Percentiles rank a stretch among this genome's conserved stretches.
These are phyloP conservation scores for Apis dorsata DNA, from an alignment of 1,140 invertebrate species.

Conservation along the genomic window DNA sequence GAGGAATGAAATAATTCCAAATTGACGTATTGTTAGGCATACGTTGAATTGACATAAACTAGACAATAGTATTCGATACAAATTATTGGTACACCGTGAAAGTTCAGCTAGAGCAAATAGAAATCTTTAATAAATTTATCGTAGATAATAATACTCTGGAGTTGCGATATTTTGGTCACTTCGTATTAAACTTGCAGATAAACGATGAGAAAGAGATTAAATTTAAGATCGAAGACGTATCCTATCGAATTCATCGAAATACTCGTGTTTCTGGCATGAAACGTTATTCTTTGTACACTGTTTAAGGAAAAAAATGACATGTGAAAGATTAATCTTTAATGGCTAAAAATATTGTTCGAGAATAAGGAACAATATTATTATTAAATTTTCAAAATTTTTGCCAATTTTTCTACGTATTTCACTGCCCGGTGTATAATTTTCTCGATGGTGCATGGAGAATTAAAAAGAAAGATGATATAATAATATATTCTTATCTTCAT, in stretches of 20 bases:
- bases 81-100: not conserved
- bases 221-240: not conserved
- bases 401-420: conserved; percentile 31
- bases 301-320: not conserved
- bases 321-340: not conserved
- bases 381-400: conserved; percentile 3
- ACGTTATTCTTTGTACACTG: conserved; percentile 13
- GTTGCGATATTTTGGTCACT: not conserved
- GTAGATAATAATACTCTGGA: conserved; percentile 4
- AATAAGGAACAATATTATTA: not conserved
- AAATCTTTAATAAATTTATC: conserved; percentile 15
- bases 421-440: conserved; percentile 33
- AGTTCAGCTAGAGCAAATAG: conserved; percentile 27
- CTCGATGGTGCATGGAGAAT: not conserved
- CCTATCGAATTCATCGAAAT: not conserved
- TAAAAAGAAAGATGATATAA: not conserved
- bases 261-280: conserved; percentile 3
- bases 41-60: conserved; percentile 8
- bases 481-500: not conserved
- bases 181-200: not conserved
- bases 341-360: not conserved
- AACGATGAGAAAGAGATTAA: conserved; percentile 10
- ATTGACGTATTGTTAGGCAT: not conserved
- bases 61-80: conserved; percentile 13
- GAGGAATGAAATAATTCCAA: not conserved